These are phyloP conservation scores for Probaryconus sp. DNA, from an alignment of 1,140 invertebrate species.

Conservation along the genomic window DNA sequence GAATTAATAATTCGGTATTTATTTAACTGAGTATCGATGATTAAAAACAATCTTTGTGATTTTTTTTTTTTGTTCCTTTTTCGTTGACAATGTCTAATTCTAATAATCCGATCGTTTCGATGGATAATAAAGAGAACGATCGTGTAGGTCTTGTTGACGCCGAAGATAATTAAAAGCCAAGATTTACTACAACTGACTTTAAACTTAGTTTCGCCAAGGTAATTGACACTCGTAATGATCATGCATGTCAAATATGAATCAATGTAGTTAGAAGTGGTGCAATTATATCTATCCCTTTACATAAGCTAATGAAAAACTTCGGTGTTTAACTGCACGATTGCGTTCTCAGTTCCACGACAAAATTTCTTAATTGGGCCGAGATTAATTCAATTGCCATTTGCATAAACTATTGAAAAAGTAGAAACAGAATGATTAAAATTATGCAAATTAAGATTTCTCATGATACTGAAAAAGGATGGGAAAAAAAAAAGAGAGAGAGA, in stretches of 20 bases:
- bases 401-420: slow-evolving; percentile 18
- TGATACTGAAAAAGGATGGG: slow-evolving; percentile 14
- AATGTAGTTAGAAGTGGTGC: slow-evolving; percentile 22
- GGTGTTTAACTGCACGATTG: slow-evolving; percentile 38
- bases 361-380: slow-evolving; percentile 24
- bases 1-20: too few species aligned
- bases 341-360: slow-evolving; percentile 12
- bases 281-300: slow-evolving; percentile 35
- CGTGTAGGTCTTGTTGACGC: too few species aligned
- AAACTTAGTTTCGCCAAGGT: slow-evolving; percentile 7
- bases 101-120: too few species aligned
- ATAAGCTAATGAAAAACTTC: slow-evolving; percentile 37
- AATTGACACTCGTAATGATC: slow-evolving; percentile 29
- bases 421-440: slow-evolving; percentile 39
- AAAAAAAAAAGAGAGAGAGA: slow-evolving; percentile 11
- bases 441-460: slow-evolving; percentile 38
- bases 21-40: too few species aligned
- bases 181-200: slow-evolving; percentile 8
- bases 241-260: slow-evolving; percentile 26
- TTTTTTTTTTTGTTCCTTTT: too few species aligned
- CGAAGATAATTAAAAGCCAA: too few species aligned
- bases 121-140: too few species aligned
- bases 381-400: slow-evolving; percentile 42
- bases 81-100: too few species aligned
- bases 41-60: too few species aligned